phyloP scores from a whole-genome alignment of 2,113 vertebrate species.

The Myotis yumanensis region DNA sequence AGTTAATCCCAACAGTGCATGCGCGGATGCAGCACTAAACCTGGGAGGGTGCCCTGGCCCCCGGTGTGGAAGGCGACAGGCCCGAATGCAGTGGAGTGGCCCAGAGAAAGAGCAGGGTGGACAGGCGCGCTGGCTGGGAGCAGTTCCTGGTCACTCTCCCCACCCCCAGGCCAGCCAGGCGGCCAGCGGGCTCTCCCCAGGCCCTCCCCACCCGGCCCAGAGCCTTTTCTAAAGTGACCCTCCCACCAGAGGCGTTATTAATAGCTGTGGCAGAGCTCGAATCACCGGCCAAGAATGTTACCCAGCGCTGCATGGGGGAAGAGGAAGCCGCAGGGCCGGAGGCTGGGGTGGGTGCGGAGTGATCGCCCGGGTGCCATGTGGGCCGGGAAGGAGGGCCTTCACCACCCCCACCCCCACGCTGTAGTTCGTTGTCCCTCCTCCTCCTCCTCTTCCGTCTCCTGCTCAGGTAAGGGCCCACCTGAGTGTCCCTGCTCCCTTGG shows the following conservation, averaged over 20 bases:
- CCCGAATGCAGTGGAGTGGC: neutral
- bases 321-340: slow-evolving; percentile 58
- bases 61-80: rapidly evolving
- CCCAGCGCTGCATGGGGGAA: slow-evolving; percentile 64
- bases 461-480: slow-evolving; percentile 80
- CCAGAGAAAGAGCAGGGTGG: slow-evolving; percentile 70
- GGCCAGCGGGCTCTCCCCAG: neutral
- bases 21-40: neutral
- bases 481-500: neutral
- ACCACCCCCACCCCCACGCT: neutral
- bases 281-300: slow-evolving; percentile 74
- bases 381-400: slow-evolving; percentile 70
- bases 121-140: slow-evolving; percentile 43
- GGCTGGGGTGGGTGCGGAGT: slow-evolving; percentile 61
- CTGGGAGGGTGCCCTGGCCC: neutral
- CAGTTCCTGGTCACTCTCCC: slow-evolving; percentile 4
- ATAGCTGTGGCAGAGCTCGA: slow-evolving; percentile 29
- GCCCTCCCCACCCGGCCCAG: slow-evolving; percentile 40
- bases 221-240: slow-evolving; percentile 57
- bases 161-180: neutral
- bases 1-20: rapidly evolving
- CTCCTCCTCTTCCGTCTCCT: slow-evolving; percentile 82
- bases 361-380: slow-evolving; percentile 77
- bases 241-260: slow-evolving; percentile 70
- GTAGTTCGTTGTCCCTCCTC: slow-evolving; percentile 68